Conservation (phyloP, 2,797 vertebrate species). For the Sebastes miniatus region DNA sequence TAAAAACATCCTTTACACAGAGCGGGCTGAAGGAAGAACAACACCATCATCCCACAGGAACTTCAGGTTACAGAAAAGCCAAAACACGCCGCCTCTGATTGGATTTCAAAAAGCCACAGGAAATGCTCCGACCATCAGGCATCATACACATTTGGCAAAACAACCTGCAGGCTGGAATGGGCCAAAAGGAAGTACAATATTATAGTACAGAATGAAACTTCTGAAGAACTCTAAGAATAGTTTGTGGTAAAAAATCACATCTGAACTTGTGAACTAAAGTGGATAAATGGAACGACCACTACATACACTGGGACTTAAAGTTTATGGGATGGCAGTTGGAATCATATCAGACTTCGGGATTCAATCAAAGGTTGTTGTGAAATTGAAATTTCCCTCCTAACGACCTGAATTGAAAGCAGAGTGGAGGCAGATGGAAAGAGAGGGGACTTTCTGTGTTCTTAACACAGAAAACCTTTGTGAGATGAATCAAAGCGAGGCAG, state of each 20-base stretch:
- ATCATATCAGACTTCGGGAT: slow-evolving; percentile 37
- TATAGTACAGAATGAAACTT: slow-evolving; percentile 6
- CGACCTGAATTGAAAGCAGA: slow-evolving; percentile 54
- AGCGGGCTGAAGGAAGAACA: background rate
- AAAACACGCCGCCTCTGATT: slow-evolving; percentile 17
- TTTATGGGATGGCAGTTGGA: slow-evolving; percentile 6
- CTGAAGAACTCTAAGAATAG: slow-evolving; percentile 6
- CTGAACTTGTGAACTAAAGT: background rate
- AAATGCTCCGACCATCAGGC: slow-evolving; percentile 25
- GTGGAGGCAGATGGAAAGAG: slow-evolving; percentile 26
- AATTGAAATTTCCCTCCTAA: slow-evolving; percentile 47
- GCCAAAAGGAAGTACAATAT: slow-evolving; percentile 11
- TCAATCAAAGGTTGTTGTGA: slow-evolving; percentile 40
- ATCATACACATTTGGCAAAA: slow-evolving; percentile 30
- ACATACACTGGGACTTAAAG: slow-evolving; percentile 7
- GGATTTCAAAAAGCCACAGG: slow-evolving; percentile 46
- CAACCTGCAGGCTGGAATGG: background rate
- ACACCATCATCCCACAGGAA: slow-evolving; percentile 13
- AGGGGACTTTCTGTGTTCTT: slow-evolving; percentile 30
- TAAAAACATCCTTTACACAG: slow-evolving; percentile 6
- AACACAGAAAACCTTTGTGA: slow-evolving; percentile 59
- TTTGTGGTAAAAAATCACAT: slow-evolving; percentile 14
- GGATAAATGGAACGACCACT: slow-evolving; percentile 15
- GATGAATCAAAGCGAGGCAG: slow-evolving; percentile 27
- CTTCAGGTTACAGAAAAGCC: slow-evolving; percentile 12